Percentiles rank a stretch among this genome's conserved stretches.
phyloP scores from a whole-genome alignment of 2,113 vertebrate genomes.

The Conger conger region DNA sequence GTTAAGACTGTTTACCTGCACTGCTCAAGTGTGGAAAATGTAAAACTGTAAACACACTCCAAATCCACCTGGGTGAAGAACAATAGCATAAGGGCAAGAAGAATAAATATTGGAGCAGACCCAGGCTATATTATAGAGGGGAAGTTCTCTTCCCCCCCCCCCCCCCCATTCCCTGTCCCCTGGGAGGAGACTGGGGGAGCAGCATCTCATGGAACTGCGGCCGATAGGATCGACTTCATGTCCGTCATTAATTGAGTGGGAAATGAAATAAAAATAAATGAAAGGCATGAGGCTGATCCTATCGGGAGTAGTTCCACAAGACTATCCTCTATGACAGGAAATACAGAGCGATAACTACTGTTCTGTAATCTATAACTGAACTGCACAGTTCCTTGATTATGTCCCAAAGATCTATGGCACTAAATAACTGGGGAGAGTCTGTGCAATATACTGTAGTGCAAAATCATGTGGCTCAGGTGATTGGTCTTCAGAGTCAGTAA shows the following conservation, averaged over 20 bases:
- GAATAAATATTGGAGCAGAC: not conserved
- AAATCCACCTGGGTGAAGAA: not conserved
- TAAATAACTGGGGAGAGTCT: not conserved
- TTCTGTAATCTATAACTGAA: not conserved
- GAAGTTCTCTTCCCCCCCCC: not conserved
- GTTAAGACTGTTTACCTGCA: not conserved
- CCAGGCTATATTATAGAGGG: not conserved
- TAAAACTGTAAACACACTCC: not conserved
- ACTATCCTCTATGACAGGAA: not conserved
- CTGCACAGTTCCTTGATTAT: not conserved
- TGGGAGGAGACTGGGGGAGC: not conserved
- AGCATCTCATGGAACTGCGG: not conserved
- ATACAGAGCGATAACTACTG: not conserved
- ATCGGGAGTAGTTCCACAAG: not conserved
- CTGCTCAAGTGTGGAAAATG: not conserved
- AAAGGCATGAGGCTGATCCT: slow-evolving; percentile 6
- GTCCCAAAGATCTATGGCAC: not conserved
- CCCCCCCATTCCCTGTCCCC: not conserved
- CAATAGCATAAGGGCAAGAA: not conserved
- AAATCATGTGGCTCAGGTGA: not conserved
- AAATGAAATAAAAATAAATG: slow-evolving; percentile 8
- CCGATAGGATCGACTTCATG: not conserved
- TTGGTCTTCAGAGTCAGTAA: not conserved
- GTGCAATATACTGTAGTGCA: not conserved
- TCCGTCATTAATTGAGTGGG: slow-evolving; percentile 2